Evolutionary conservation across 2,113 vertebrate species (phyloP).

Genomic region (Eleginops maclovinus): DNA sequence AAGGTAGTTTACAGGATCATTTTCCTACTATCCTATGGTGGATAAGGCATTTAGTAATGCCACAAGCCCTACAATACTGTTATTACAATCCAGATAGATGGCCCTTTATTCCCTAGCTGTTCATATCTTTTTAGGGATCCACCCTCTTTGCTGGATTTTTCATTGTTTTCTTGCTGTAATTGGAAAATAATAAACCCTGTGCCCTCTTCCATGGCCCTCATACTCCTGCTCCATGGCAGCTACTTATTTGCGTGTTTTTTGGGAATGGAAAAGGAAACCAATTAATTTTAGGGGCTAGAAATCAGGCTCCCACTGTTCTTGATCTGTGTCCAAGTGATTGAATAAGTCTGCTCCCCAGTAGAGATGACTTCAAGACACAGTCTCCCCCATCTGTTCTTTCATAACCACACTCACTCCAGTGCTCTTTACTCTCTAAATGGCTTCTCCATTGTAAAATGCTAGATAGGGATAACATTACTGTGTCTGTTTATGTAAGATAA

Average conservation of each 20-base stretch:
- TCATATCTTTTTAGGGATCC: conserved; percentile 20
- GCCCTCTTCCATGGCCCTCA: conserved; percentile 34
- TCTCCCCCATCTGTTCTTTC: conserved; percentile 12
- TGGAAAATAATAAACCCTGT: conserved; percentile 69
- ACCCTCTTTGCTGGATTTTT: conserved; percentile 38
- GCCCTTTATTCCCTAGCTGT: conserved; percentile 48
- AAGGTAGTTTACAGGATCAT: conserved; percentile 53
- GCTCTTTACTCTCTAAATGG: conserved; percentile 40
- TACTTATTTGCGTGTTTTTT: conserved; percentile 45
- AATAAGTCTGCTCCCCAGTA: conserved; percentile 51
- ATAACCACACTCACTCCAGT: conserved; percentile 14
- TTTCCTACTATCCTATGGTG: conserved; percentile 51
- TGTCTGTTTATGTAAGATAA: conserved; percentile 65
- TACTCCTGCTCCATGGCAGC: conserved; percentile 25
- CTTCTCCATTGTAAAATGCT: conserved; percentile 45
- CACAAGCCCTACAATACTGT: conserved; percentile 45
- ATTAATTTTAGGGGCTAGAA: conserved; percentile 72
- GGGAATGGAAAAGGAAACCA: conserved; percentile 64
- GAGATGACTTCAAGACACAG: conserved; percentile 61
- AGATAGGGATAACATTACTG: conserved; percentile 41
- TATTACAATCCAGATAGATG: conserved; percentile 59
- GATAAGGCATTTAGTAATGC: conserved; percentile 48
- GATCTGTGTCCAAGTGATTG: conserved; percentile 65
- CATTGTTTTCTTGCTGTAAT: conserved; percentile 63
- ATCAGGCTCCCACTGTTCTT: conserved; percentile 55